Conservation (phyloP, 2,113 vertebrate species). For the Ptyas mucosa region DNA sequence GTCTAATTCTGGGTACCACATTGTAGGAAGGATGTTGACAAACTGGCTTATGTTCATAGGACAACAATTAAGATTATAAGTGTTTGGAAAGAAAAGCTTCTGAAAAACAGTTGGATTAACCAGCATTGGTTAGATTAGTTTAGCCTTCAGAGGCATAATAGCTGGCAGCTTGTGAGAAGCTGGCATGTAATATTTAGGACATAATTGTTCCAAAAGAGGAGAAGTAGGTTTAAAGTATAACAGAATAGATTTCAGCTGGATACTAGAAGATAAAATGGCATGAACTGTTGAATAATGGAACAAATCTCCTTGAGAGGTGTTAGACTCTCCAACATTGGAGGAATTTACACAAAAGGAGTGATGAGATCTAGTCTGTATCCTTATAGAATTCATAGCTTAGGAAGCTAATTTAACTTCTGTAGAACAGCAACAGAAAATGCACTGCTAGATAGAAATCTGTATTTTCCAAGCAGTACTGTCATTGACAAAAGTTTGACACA, state of each 20-base stretch:
- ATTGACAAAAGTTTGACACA: not conserved
- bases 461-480: not conserved
- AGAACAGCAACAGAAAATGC: not conserved
- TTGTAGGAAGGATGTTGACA: not conserved
- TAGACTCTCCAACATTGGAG: not conserved
- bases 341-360: not conserved
- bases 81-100: not conserved
- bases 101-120: not conserved
- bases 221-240: not conserved
- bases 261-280: not conserved
- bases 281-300: not conserved
- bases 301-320: not conserved
- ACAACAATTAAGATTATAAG: not conserved
- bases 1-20: not conserved
- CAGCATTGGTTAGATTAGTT: not conserved
- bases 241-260: not conserved
- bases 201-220: not conserved
- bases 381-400: not conserved
- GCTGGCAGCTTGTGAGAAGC: not conserved
- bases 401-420: not conserved
- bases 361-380: not conserved
- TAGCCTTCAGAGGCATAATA: not conserved
- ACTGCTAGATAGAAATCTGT: not conserved
- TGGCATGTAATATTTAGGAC: not conserved
- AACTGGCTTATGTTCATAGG: not conserved